Percentiles rank a stretch among this genome's conserved stretches.
Evolutionary conservation across 1,140 invertebrate genomes (phyloP).

Genomic region (Chrysomallon squamiferum): DNA sequence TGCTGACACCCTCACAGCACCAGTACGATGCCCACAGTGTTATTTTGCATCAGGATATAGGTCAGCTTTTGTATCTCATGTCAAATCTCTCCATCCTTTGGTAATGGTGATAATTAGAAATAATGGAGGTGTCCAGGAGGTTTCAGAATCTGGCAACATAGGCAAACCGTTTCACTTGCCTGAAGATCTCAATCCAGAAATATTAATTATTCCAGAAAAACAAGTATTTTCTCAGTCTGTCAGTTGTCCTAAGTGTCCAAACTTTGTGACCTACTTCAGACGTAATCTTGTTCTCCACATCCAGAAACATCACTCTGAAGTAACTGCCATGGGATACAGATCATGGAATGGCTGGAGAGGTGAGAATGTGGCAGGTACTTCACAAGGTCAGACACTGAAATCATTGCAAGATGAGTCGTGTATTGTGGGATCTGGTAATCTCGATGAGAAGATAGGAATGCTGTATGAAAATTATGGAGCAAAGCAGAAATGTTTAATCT

Average conservation of each 20-base stretch:
- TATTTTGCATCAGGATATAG: slow-evolving; percentile 1
- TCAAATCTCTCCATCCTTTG: not conserved
- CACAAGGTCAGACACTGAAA: not conserved
- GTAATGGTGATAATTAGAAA: slow-evolving; percentile 1
- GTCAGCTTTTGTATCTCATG: not conserved
- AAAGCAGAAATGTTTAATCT: slow-evolving; percentile 29
- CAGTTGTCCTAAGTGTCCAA: slow-evolving; percentile 22
- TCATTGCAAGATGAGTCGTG: slow-evolving; percentile 10
- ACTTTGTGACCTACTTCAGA: slow-evolving; percentile 22
- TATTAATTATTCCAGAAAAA: slow-evolving; percentile 28
- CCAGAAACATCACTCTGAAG: slow-evolving; percentile 24
- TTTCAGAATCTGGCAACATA: not conserved
- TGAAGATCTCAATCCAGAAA: slow-evolving; percentile 18
- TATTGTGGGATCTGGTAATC: slow-evolving; percentile 28
- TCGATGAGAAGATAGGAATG: slow-evolving; percentile 27
- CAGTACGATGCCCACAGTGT: not conserved
- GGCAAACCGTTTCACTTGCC: not conserved
- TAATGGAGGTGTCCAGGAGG: not conserved
- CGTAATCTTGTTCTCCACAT: slow-evolving; percentile 27
- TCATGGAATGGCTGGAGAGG: slow-evolving; percentile 10
- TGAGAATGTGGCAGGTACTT: not conserved
- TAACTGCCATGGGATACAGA: slow-evolving; percentile 29
- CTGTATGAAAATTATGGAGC: slow-evolving; percentile 32
- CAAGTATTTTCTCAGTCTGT: slow-evolving; percentile 24
- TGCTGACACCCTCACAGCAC: not conserved